Base-by-base conservation (phyloP, 2,113 vertebrate species). In the Ondatra zibethicus region DNA sequence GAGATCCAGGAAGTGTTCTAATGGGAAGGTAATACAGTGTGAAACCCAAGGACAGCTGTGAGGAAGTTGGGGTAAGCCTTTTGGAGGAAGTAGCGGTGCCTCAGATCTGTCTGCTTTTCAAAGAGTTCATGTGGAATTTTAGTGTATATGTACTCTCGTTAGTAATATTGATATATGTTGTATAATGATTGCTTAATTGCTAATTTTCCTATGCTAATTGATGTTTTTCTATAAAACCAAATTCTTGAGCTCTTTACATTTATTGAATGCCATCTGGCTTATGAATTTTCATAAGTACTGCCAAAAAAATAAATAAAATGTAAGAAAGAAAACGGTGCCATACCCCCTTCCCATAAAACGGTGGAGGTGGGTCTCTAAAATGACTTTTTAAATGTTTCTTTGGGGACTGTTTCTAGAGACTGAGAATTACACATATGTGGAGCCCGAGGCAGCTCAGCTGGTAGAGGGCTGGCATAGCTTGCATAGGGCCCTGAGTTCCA, bases 221-320 rank as follows among this genome's bases (percentile, higher is more conserved):
- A 96, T 98, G 96, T 97, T 97, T 98, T 97, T 97, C 98, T 98
- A 92, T 96, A 98, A 98, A 98, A 97, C 95, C 93, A 97, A 98
- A 97, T 97, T 97, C 95, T 98, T 97, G 89, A 94, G 97, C 97
- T 97, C 97, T 97, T 97, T 98, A 97, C 96, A 93, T 97, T 98
- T 98, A 97, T 98, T 96, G 97, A 96, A 96, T 96, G 73, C 97
- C 96, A 98, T 98, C 97, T 98, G 98, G 97, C 95, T 97, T 97
- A 98, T 97, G 97, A 98, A 98, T 98, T 98, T 98, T 98, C 96
- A 97, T 97, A 94, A 96, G 96, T 97, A 93, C 91, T 97, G 81
- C 93, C 95, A 81, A 95, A 95, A 91, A 91, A 97, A 89, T 93
- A 93, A 72, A 52, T 94, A 72, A 94, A 76, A 75, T 19, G 39